Evolutionary conservation across 2,113 vertebrate species (phyloP).

Genomic region (Dascyllus trimaculatus): DNA sequence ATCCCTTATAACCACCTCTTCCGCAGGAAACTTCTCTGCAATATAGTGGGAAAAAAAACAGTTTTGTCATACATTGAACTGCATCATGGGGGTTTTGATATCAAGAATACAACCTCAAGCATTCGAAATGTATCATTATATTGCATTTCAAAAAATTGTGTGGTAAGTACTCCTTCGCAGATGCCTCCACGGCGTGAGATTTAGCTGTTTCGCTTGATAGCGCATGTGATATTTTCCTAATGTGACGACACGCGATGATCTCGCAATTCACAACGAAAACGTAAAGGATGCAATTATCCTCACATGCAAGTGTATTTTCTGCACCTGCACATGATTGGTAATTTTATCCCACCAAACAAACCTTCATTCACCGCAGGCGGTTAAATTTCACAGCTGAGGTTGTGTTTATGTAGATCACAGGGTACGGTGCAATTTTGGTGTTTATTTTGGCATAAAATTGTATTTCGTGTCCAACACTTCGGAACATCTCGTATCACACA

Average conservation of each 20-base stretch:
- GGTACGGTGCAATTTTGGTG: not conserved
- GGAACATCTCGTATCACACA: not conserved
- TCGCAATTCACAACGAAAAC: not conserved
- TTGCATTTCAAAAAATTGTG: not conserved
- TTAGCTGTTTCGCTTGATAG: not conserved
- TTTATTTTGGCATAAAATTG: conserved; percentile 3
- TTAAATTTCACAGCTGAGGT: conserved; percentile 1
- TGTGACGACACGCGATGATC: not conserved
- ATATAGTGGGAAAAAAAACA: too few relatives aligned
- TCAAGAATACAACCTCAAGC: too few relatives aligned
- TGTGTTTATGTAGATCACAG: conserved; percentile 12
- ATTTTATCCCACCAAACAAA: conserved; percentile 15
- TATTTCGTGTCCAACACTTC: not conserved
- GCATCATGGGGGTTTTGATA: not conserved
- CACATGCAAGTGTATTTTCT: not conserved
- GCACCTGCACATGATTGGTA: not conserved
- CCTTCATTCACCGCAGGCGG: not conserved
- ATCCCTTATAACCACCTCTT: conserved; percentile 11
- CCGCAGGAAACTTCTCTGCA: too few relatives aligned
- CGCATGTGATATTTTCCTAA: not conserved
- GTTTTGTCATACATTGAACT: not conserved
- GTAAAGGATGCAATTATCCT: not conserved
- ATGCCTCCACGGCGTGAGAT: not conserved
- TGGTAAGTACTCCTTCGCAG: not conserved
- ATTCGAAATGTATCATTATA: not conserved